Evolutionary conservation across 2,113 vertebrate genomes (phyloP).

Genomic region (Myotis brandtii): DNA sequence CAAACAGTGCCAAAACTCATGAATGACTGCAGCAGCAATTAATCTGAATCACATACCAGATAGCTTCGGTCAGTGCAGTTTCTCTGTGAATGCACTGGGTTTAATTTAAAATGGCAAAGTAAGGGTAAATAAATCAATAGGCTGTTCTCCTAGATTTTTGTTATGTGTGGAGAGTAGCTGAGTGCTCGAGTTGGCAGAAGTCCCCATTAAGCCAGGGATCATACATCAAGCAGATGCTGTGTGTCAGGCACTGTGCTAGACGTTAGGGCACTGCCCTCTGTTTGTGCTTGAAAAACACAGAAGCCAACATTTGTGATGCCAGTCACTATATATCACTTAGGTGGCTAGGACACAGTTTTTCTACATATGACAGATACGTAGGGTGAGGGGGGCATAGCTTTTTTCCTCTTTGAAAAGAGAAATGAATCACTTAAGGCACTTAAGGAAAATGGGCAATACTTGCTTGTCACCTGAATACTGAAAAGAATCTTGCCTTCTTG

Average conservation of each 20-base stretch:
- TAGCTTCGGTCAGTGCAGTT: not conserved
- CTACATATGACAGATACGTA: not conserved
- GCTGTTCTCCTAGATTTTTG: conserved; percentile 4
- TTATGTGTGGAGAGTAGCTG: not conserved
- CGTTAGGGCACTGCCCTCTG: accelerated
- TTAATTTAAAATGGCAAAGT: conserved; percentile 67
- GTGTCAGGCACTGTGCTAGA: not conserved
- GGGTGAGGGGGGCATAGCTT: not conserved
- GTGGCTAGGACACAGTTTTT: not conserved
- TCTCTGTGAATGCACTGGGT: not conserved
- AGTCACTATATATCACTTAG: not conserved
- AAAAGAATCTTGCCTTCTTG: not conserved
- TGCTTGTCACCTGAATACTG: not conserved
- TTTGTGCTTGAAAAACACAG: not conserved
- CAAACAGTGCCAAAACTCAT: conserved; percentile 39
- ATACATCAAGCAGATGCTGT: not conserved
- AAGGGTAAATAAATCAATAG: conserved; percentile 40
- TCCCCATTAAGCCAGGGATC: not conserved
- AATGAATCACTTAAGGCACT: not conserved
- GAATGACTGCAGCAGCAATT: not conserved
- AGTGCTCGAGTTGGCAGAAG: not conserved
- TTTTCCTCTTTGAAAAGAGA: not conserved
- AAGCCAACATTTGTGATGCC: not conserved
- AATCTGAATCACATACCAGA: conserved; percentile 46
- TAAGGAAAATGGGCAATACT: not conserved